These are phyloP conservation scores for Polietes domitor DNA, from an alignment of 2,888 invertebrate genomes.

Conservation along the genomic window DNA sequence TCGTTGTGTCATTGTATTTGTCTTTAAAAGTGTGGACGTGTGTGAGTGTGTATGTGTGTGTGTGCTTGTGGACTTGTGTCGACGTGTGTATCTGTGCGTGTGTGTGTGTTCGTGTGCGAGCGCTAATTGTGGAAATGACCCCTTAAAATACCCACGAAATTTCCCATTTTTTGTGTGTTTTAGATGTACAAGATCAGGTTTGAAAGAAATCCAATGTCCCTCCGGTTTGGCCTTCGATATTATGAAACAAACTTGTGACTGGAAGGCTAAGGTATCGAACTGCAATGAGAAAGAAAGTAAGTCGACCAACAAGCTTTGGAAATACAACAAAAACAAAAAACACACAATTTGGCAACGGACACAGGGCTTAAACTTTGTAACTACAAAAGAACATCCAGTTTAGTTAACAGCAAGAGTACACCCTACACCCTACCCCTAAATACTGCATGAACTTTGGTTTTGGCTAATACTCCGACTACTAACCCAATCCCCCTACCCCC, in stretches of 20 bases:
- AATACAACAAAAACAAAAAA: slow-evolving; percentile 69
- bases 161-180: slow-evolving; percentile 67
- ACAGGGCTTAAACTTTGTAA: slow-evolving; percentile 69
- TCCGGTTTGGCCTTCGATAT: slow-evolving; percentile 98
- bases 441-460: slow-evolving; percentile 70
- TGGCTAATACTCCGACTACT: slow-evolving; percentile 61
- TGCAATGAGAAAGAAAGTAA: slow-evolving; percentile 98
- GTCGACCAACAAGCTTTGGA: slow-evolving; percentile 80
- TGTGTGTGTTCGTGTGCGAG: not conserved
- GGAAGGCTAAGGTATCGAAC: slow-evolving; percentile 98
- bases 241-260: slow-evolving; percentile 98
- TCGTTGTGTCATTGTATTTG: slow-evolving; percentile 39
- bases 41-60: not conserved
- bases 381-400: slow-evolving; percentile 45
- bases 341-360: slow-evolving; percentile 66
- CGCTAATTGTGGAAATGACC: slow-evolving; percentile 32
- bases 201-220: slow-evolving; percentile 98
- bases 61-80: not conserved
- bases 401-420: slow-evolving; percentile 52
- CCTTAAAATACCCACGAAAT: slow-evolving; percentile 58
- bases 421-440: slow-evolving; percentile 29
- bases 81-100: not conserved
- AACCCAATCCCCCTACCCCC: slow-evolving; percentile 69
- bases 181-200: slow-evolving; percentile 94
- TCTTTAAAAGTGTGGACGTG: not conserved